Base-by-base conservation (phyloP, 1,140 invertebrate species). In the Hyles vespertilio region DNA sequence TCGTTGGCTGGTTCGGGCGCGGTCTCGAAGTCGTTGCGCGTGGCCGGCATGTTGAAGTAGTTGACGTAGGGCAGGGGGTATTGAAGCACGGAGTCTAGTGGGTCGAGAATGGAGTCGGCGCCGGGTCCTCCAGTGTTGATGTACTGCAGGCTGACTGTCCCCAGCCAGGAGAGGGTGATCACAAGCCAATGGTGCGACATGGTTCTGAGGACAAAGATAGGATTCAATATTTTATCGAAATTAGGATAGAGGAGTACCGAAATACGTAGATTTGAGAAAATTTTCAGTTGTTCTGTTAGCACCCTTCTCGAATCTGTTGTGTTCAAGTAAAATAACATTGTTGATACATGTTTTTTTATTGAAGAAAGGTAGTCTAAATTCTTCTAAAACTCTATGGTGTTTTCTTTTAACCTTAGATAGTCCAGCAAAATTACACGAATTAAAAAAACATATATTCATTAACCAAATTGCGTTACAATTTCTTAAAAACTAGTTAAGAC, bases 131-230 rank as follows among this genome's bases (percentile, higher is more conserved):
- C 75, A 3, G 67, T 75, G 61, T 76, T 77, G 51, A 86, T 82
- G 71, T 80, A 84, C 63, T 88, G 85, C 8, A 79, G 78, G 44
- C 83, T 79, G 50, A 72, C 85, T 7, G 69, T 61, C 48, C 81
- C 82, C 50, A 88, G 60, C 77, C 81, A 86, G 7, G 79, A 75
- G 56, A 81, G 62, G 10, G 76, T 69, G 53, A 87, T 67, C 49
- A 87, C 61, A 33, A 87, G 67, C 81, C 81, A 87, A 62, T 77
- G 77, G 66, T 74, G 77, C 12, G 72, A 70, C 84, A 87, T 85
- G 59, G 9, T 83, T 77, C 81, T 83, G 81, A 36, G 80, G 82
- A 50, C 40, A 65, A 45, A 45, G 6, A 22, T 22, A 22, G 34
- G 22, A n/a, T 10, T n/a, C 0, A 12, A 48, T 3, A 48, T 6